Evolutionary conservation across 2,113 vertebrate species (phyloP).

Genomic region (Eclectus roratus): DNA sequence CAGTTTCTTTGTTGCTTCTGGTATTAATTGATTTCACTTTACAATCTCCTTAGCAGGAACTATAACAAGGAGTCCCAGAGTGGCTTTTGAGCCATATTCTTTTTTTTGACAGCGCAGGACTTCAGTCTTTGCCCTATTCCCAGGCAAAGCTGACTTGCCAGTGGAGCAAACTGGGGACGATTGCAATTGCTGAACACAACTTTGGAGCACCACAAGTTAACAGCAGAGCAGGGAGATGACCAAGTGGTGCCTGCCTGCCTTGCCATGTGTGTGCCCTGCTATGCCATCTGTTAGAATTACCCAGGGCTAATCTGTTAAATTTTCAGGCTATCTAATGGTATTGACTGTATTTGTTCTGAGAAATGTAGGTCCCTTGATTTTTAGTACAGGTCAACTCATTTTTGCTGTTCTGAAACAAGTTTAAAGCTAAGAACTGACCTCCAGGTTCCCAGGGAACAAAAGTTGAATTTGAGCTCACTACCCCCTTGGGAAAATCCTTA

Average conservation of each 20-base stretch:
- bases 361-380: neutral
- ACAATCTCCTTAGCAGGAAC: neutral
- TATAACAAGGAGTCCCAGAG: neutral
- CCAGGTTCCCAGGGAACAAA: neutral
- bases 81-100: neutral
- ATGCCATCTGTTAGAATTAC: conserved; percentile 32
- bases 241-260: neutral
- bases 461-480: neutral
- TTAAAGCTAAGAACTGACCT: neutral
- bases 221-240: conserved; percentile 8
- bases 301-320: neutral
- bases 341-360: neutral
- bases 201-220: neutral
- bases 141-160: neutral
- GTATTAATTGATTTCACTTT: conserved; percentile 8
- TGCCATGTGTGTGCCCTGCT: neutral
- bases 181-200: neutral
- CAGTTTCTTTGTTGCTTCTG: neutral
- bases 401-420: neutral
- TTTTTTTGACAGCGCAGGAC: neutral
- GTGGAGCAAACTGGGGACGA: neutral
- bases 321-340: neutral
- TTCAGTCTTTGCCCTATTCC: neutral
- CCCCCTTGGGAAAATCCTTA: neutral
- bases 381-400: neutral